Base-by-base conservation (phyloP, 2,797 vertebrate species). In the Sebastes cheni region DNA sequence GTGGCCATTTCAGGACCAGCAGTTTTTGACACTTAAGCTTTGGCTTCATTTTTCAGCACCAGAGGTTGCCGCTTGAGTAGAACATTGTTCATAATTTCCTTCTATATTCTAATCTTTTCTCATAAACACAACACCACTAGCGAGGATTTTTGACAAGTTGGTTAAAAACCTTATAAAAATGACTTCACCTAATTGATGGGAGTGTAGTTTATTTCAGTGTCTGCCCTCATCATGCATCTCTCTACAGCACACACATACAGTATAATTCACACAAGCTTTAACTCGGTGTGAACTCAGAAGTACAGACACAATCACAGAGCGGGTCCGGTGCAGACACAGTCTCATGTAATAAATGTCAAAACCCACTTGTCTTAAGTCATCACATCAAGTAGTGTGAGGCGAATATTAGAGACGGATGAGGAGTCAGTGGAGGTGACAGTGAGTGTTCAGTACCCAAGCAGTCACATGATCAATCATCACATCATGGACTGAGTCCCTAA, bases 281-380 rank as follows among this genome's bases (percentile, higher is more conserved):
- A 39, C 30, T 75, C 16, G 18, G 5, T 16, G 18, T 27, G 29
- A 30, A 69, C 22, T 59, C 60, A 79, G 22, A 55, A 16, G 46
- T 42, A 65, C 11, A 56, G n/a, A 72, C 42, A 54, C 25, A 58
- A 58, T 61, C 75, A 78, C 1, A 54, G 52, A 66, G 60, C 22
- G 10, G 27, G 39, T 42, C 39, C 39, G 12, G 30, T 27, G 23
- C 30, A 71, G 65, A 68, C 58, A 55, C 42, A 66, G 25, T 65
- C 59, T 83, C 54, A 59, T 54, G 55, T 55, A 64, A 64, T 29
- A 52, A 23, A 76, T 0, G 7, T 25, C 13, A 64, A 58, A 61
- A 61, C 1, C 32, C 67, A 68, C 67, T 78, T 10, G 59, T 66
- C 36, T 22, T 22, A 22, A 68, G 61, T 79, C 80, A 68, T 75